Evolutionary conservation across 2,797 vertebrate genomes (phyloP).

Genomic region (Anguilla pacifica): DNA sequence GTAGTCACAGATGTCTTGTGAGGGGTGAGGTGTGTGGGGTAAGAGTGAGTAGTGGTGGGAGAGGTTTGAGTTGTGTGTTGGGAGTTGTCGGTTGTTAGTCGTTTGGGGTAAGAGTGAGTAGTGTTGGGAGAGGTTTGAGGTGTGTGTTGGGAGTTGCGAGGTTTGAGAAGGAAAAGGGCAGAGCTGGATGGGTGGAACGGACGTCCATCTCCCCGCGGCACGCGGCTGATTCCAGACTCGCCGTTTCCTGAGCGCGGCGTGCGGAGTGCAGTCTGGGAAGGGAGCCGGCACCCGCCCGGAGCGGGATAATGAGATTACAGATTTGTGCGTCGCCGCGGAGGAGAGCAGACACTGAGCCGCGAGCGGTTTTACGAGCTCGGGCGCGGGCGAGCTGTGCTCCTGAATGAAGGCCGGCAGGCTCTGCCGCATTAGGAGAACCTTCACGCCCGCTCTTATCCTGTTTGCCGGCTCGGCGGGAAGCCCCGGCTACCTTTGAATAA

Average conservation of each 20-base stretch:
- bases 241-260: conserved; percentile 65
- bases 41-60: too few species aligned
- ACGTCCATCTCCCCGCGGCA: conserved; percentile 69
- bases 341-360: conserved; percentile 40
- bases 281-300: conserved; percentile 57
- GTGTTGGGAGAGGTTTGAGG: background rate
- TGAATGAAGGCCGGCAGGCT: conserved; percentile 45
- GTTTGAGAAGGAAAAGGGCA: background rate
- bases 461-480: conserved; percentile 18
- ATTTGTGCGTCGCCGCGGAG: conserved; percentile 53
- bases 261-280: conserved; percentile 63
- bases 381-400: conserved; percentile 55
- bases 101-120: background rate
- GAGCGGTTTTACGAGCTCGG: conserved; percentile 56
- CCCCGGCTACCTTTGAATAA: conserved; percentile 22
- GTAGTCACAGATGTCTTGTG: background rate
- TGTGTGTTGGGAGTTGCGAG: background rate
- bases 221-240: conserved; percentile 51
- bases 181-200: conserved; percentile 60
- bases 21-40: background rate
- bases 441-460: conserved; percentile 20
- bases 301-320: conserved; percentile 76
- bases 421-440: conserved; percentile 39
- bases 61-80: conserved; percentile 13
- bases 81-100: background rate